These are phyloP conservation scores for Zaprionus tsacasi DNA, from an alignment of 1,140 invertebrate species.

Conservation along the genomic window DNA sequence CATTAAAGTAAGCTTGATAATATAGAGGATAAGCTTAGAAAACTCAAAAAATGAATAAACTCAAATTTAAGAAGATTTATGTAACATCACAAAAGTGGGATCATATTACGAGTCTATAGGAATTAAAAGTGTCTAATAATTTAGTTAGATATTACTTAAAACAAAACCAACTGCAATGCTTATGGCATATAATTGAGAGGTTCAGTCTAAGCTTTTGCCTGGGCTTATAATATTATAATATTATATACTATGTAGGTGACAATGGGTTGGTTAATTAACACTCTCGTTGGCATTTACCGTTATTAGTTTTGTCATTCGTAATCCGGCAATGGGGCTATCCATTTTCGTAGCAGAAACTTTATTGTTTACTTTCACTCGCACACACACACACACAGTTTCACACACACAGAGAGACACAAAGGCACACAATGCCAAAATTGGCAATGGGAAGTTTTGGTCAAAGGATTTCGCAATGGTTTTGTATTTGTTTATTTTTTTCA, in stretches of 20 bases:
- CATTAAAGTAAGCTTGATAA: too few relatives aligned
- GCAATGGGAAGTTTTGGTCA: constrained; percentile 19
- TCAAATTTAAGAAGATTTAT: too few relatives aligned
- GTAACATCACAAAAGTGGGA: too few relatives aligned
- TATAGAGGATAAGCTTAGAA: too few relatives aligned
- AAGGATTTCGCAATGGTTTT: constrained; percentile 42
- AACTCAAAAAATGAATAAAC: too few relatives aligned
- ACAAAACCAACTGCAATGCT: too few relatives aligned
- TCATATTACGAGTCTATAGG: too few relatives aligned
- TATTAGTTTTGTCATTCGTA: constrained; percentile 60
- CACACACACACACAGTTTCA: constrained; percentile 18
- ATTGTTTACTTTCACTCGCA: constrained; percentile 73
- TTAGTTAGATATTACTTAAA: too few relatives aligned
- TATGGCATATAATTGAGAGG: too few relatives aligned
- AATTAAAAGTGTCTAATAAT: too few relatives aligned
- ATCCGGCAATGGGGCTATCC: constrained; percentile 46
- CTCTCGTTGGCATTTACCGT: constrained; percentile 55
- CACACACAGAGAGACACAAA: constrained; percentile 13
- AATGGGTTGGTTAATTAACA: constrained; percentile 30
- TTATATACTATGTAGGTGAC: constrained; percentile 1
- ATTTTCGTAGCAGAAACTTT: constrained; percentile 49
- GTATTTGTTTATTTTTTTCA: constrained; percentile 1
- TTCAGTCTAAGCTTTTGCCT: background rate
- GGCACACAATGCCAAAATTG: constrained; percentile 22
- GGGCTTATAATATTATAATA: background rate